Percentiles rank a stretch among this genome's conserved stretches.
Evolutionary conservation across 2,888 invertebrate genomes (phyloP).

Genomic region (Polyploca ridens): DNA sequence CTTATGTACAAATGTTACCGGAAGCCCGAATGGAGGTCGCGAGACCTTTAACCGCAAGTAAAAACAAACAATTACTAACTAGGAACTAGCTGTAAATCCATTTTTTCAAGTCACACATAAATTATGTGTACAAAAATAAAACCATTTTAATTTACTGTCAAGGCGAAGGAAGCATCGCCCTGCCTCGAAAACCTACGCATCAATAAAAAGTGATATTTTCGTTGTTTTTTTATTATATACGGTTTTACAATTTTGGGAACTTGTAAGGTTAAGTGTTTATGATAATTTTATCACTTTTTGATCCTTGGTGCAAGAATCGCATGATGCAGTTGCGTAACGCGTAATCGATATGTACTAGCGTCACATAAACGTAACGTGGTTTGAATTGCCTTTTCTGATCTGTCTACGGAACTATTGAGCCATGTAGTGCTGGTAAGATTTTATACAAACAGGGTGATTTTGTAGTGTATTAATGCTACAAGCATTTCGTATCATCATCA

Average conservation of each 20-base stretch:
- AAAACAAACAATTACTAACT: constrained; percentile 32
- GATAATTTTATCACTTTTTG: constrained; percentile 3
- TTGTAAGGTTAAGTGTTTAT: constrained; percentile 3
- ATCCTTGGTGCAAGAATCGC: background rate
- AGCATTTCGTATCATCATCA: background rate
- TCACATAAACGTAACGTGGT: constrained; percentile 3
- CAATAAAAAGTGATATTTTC: background rate
- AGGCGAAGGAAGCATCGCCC: constrained; percentile 28
- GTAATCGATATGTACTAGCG: background rate
- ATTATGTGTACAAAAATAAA: constrained; percentile 37
- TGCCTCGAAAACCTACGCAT: constrained; percentile 5
- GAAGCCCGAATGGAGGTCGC: constrained; percentile 41
- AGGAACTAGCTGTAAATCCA: constrained; percentile 45
- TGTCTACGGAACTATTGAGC: constrained; percentile 4
- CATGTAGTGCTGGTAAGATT: background rate
- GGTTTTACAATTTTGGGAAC: background rate
- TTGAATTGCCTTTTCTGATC: background rate
- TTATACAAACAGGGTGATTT: background rate
- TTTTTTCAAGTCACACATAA: constrained; percentile 35
- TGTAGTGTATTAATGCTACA: background rate
- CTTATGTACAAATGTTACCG: constrained; percentile 29
- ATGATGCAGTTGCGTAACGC: background rate
- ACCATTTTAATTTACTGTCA: constrained; percentile 24
- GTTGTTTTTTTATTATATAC: background rate
- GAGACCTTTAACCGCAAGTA: constrained; percentile 35